Base-by-base conservation (phyloP, 2,888 invertebrate species). In the Tenthredo distinguenda region DNA sequence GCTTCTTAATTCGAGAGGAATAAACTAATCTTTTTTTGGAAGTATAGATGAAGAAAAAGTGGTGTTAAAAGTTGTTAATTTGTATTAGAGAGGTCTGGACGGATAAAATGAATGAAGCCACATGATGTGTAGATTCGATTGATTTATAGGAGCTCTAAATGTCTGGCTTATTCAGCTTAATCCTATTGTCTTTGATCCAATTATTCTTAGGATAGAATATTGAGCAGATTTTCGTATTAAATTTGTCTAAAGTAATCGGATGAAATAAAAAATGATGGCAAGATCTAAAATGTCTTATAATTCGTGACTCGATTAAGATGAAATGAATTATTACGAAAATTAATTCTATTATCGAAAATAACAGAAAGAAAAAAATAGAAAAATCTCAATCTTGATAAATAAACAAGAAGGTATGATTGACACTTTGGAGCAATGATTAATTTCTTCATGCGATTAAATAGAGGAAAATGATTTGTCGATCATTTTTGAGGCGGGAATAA, bases 131-230 rank as follows among this genome's bases (percentile, higher is more conserved):
- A 12, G 62, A n/a, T 77, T 77, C 26, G 62, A 81, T 81, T 81
- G 81, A 81, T 81, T 81, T 81, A 81, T 81, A 37, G 62, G 50
- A 47, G 58, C 81, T 62, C 26, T 62, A 50, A 81, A 58, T 26
- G 81, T 58, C 81, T 40, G 40, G 62, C 62, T 58, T 15, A n/a
- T n/a, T 21, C 1, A 55, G 77, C 58, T 9, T 81, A 81, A 81
- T 62, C 81, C 37, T 62, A 81, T 81, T 81, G 58, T 37, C 58
- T 40, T 15, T 81, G 58, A 81, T 81, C 47, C 62, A 37, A 81
- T 81, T 81, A 81, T 37, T 62, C 10, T 40, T 43, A 21, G 58
- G n/a, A 62, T 12, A 77, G 9, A 31, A 55, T 31, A 50, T 77
- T 15, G 50, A 21, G 21, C 26, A 31, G 76, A 55, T 47, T 26